A percentile compares a stretch with the other conserved stretches of the same genome.
Evolutionary conservation across 2,797 vertebrate genomes (phyloP).

Genomic region (Lates japonicus): DNA sequence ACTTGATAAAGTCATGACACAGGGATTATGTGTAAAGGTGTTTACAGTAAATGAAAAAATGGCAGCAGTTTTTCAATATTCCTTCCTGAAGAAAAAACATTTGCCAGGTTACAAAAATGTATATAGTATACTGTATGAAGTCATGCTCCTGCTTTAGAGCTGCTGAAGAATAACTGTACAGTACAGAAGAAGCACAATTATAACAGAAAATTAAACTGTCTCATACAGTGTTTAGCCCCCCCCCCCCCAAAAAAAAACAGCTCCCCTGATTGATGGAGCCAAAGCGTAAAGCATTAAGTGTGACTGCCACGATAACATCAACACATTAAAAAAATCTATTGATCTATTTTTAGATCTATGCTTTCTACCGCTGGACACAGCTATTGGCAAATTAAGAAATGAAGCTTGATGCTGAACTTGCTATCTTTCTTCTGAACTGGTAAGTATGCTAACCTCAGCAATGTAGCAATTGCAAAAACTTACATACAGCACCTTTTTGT

Average conservation of each 20-base stretch:
- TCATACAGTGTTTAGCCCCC: conserved; percentile 5
- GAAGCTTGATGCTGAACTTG: no score
- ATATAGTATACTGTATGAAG: not conserved
- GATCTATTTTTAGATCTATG: no score
- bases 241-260: not conserved
- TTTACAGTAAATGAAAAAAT: not conserved
- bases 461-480: not conserved
- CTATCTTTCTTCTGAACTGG: no score
- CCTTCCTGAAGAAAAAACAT: no score
- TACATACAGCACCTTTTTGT: not conserved
- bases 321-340: not conserved
- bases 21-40: not conserved
- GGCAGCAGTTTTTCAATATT: not conserved
- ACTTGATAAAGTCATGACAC: not conserved
- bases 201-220: conserved; percentile 8
- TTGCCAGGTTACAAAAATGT: not conserved
- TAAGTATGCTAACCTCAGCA: no score
- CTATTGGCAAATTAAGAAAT: no score
- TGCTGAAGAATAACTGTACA: not conserved
- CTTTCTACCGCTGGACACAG: no score
- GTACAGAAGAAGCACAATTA: not conserved
- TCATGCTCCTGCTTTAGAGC: not conserved
- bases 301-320: not conserved
- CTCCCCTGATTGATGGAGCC: not conserved
- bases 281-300: not conserved